Percentiles rank a stretch among this genome's conserved stretches.
phyloP scores from a whole-genome alignment of 1,140 invertebrate species.

The Drosophila pandora region DNA sequence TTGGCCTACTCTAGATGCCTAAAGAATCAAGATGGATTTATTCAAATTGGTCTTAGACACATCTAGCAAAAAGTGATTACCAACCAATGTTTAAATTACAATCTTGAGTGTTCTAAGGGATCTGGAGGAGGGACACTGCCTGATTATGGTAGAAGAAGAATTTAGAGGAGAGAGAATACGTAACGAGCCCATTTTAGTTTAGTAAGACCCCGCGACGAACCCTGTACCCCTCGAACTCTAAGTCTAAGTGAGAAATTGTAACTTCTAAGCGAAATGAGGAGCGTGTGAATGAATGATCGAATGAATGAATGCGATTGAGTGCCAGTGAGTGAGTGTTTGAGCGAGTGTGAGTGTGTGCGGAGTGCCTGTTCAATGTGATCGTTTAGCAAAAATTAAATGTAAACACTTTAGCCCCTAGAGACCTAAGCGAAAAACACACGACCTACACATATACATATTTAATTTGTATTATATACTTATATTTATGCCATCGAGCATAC shows the following conservation, averaged over 20 bases:
- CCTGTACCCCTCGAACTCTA: slow-evolving; percentile 28
- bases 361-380: slow-evolving; percentile 73
- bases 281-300: slow-evolving; percentile 4
- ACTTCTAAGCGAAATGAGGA: slow-evolving; percentile 52
- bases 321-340: slow-evolving; percentile 22
- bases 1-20: neutral
- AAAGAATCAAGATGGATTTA: neutral
- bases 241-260: slow-evolving; percentile 74
- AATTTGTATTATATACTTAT: slow-evolving; percentile 69
- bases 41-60: neutral
- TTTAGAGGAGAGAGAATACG: slow-evolving; percentile 51
- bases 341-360: slow-evolving; percentile 27
- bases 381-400: slow-evolving; percentile 81
- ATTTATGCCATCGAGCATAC: slow-evolving; percentile 44
- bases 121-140: slow-evolving; percentile 2
- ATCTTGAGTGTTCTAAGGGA: neutral
- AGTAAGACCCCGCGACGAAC: slow-evolving; percentile 12
- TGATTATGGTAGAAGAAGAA: slow-evolving; percentile 23
- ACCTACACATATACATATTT: slow-evolving; percentile 45
- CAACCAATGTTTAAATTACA: neutral
- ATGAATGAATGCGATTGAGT: slow-evolving; percentile 37
- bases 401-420: slow-evolving; percentile 71
- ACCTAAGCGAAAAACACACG: slow-evolving; percentile 40
- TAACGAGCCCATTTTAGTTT: slow-evolving; percentile 55
- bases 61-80: slow-evolving; percentile 1